These are phyloP conservation scores for Alaudala cheleensis DNA, from an alignment of 2,113 vertebrate genomes.

Conservation along the genomic window DNA sequence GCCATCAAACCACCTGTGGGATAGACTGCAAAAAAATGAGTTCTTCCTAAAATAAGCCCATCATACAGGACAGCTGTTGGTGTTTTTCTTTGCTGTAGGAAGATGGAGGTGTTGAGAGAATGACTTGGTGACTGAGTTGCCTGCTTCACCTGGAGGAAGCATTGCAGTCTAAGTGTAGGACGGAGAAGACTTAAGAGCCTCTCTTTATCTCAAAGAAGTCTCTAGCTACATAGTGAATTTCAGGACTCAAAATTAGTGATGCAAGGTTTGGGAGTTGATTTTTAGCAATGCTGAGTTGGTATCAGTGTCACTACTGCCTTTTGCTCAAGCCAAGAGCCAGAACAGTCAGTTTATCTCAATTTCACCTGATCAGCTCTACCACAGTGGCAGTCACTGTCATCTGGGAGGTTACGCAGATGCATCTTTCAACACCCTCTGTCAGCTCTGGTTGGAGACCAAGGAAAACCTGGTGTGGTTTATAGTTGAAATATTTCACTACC, in stretches of 20 bases:
- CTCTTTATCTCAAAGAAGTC: neutral
- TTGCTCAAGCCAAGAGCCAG: neutral
- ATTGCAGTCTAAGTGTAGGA: neutral
- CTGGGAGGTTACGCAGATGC: neutral
- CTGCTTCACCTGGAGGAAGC: neutral
- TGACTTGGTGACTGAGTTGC: neutral
- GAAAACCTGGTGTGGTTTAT: neutral
- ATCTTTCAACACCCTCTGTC: neutral
- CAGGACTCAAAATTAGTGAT: neutral
- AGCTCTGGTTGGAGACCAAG: neutral
- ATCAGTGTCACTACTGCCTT: neutral
- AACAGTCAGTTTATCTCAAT: neutral
- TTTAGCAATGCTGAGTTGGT: neutral
- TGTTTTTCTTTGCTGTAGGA: conserved; percentile 1
- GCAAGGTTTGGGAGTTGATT: neutral
- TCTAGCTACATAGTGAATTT: neutral
- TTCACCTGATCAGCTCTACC: neutral
- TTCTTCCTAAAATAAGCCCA: neutral
- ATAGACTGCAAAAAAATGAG: neutral
- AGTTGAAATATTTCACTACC: neutral
- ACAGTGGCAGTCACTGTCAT: fast-evolving
- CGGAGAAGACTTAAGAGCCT: neutral
- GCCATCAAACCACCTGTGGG: conserved; percentile 4
- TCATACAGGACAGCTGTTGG: neutral
- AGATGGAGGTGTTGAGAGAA: neutral